Evolutionary conservation across 92 coral and sea anemone genomes (phyloP), one percentile per base, ranked within the genome.

Genomic region (Phenganax stokvisi): DNA sequence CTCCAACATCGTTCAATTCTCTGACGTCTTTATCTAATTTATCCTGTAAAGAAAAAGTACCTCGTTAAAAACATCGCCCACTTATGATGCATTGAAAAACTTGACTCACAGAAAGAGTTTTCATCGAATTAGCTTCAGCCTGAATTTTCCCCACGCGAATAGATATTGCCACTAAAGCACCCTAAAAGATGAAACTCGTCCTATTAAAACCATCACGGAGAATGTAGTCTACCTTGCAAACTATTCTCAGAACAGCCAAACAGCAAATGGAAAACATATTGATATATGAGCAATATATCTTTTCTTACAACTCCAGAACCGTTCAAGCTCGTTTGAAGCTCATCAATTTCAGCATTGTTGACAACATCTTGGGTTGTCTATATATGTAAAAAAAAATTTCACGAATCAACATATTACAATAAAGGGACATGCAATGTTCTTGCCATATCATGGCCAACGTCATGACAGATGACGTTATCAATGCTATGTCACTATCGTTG

Each of bases 351-450:
- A 16, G 83, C 63, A 57, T 89, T 87, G 83, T 91, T 70, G 44
- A 84, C 87, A 16, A 93, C 86, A 0, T 87, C 84, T 86, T 93
- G 86, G 61, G 54, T 62, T 54, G 97, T 91, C 97, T 93, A 77
- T 52, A 53, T 5, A 83, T 7, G 12, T 11, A 66, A 27, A 28
- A 47, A 8, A 15, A 13, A 75, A 25, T 6, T 13, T 17, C 47
- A 37, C 47, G 47, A 37, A 37, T 37, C 47, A 37, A 37, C 47
- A 5, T 37, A 37, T 37, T 37, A 37, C 47, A 37, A 37, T 37
- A 37, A 37, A 37, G 5, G 47, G 47, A 37, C 47, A 37, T 20
- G 47, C 47, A 37, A 37, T 37, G 47, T 37, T 37, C 47, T 37
- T 37, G 47, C 47, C 47, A 37, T 37, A 5, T 37, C 47, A 37